These are phyloP conservation scores for Serranus cabrilla DNA, from an alignment of 2,797 vertebrate species.

Conservation along the genomic window DNA sequence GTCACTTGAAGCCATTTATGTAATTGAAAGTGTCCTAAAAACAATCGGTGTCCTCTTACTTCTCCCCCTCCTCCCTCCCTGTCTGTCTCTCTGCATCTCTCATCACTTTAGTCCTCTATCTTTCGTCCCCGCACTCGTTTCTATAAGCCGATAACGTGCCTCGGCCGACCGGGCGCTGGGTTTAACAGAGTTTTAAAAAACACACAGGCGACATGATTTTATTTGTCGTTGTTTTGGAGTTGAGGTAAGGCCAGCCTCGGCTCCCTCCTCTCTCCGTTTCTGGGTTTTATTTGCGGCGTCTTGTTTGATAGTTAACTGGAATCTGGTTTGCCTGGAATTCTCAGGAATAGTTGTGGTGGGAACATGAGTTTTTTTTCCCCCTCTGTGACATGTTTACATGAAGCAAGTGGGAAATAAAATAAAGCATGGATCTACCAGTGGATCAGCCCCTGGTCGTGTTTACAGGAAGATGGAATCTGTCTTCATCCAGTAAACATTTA, in stretches of 20 bases:
- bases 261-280: not conserved
- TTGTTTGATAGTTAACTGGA: slow-evolving; percentile 44
- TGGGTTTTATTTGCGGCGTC: slow-evolving; percentile 11
- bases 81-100: slow-evolving; percentile 19
- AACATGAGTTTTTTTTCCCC: slow-evolving; percentile 1
- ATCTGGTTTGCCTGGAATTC: slow-evolving; percentile 42
- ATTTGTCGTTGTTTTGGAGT: slow-evolving; percentile 10
- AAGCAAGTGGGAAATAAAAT: slow-evolving; percentile 41
- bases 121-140: slow-evolving; percentile 22
- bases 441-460: slow-evolving; percentile 26
- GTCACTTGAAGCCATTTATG: slow-evolving; percentile 59
- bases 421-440: slow-evolving; percentile 20
- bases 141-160: slow-evolving; percentile 39
- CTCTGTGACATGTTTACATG: slow-evolving; percentile 42
- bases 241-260: slow-evolving; percentile 7
- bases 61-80: not conserved
- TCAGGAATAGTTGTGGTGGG: slow-evolving; percentile 40
- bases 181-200: slow-evolving; percentile 8
- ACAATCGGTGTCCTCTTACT: slow-evolving; percentile 23
- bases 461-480: slow-evolving; percentile 22
- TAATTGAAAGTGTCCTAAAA: slow-evolving; percentile 57
- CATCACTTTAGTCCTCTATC: slow-evolving; percentile 31
- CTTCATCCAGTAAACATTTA: slow-evolving; percentile 43
- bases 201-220: not conserved
- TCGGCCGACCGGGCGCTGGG: not conserved